A percentile compares a stretch with the other conserved stretches of the same genome.
phyloP scores from a whole-genome alignment of 92 coral and sea anemone species.

The Pocillopora grandis region DNA sequence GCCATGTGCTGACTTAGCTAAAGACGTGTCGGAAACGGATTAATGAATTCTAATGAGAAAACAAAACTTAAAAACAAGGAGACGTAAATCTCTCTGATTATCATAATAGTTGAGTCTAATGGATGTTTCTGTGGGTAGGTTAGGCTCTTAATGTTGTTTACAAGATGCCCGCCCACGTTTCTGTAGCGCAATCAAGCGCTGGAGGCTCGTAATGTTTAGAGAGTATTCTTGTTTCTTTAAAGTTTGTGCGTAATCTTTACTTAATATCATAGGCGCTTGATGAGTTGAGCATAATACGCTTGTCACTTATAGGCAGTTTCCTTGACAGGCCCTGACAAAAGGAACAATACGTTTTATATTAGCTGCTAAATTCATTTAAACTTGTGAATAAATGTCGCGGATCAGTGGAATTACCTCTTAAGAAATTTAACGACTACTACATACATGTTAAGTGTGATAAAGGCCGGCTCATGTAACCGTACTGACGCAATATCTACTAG shows the following conservation, averaged over 20 bases:
- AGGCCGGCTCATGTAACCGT: conserved; percentile 4
- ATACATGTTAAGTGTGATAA: neutral
- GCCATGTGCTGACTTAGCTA: neutral
- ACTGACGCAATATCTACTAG: conserved; percentile 8
- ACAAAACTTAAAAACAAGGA: neutral
- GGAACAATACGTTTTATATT: conserved; percentile 23
- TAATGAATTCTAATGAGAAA: neutral
- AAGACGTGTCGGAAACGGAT: neutral
- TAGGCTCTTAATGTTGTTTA: neutral
- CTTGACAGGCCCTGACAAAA: conserved; percentile 16
- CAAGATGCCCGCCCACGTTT: conserved; percentile 4
- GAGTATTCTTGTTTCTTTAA: neutral
- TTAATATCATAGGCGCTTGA: neutral
- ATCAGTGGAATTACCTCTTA: conserved; percentile 4
- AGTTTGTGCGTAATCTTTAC: conserved; percentile 15
- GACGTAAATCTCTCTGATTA: neutral
- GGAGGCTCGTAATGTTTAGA: neutral
- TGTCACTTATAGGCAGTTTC: conserved; percentile 1
- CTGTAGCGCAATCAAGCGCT: neutral
- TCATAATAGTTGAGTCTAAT: neutral
- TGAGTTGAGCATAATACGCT: conserved; percentile 14
- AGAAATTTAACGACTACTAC: neutral
- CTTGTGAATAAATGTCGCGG: conserved; percentile 39
- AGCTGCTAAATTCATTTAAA: conserved; percentile 16
- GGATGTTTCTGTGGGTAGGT: neutral